Base-by-base conservation (phyloP, 2,888 invertebrate genomes). In the Cantharis nigra region DNA sequence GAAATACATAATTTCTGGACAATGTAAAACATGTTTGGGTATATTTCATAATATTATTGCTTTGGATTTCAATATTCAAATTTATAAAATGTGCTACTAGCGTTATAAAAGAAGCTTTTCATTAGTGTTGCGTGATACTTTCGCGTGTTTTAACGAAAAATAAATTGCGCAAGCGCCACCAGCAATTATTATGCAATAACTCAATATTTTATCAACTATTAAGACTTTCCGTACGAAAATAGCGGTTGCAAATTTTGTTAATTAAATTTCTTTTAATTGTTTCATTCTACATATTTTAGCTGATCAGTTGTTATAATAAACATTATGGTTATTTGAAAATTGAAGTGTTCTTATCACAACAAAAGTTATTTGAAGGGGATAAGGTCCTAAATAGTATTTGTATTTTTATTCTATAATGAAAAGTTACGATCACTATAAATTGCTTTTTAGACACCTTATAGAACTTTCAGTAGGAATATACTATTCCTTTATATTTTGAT, bases 41-140 rank as follows among this genome's bases (percentile, higher is more conserved):
- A 76, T 64, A 72, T 69, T 20, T 67, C 64, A 69, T 70, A 62
- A 73, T 76, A 69, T 76, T 71, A 70, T 70, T 69, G 73, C 70
- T 72, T 73, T 26, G 67, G 70, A 73, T 73, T 73, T 76, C 70
- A 70, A 70, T 76, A 76, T 76, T 69, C 72, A 75, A 71, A 78
- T 75, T 75, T 78, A 65, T 75, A 71, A 75, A 72, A 78, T 75
- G 75, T 72, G 33, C 65, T 62, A 65, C 70, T 77, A 64, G 70
- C 75, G 75, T 79, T 75, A 75, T 75, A 75, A 74, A 71, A 71
- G 78, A 78, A 74, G 74, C 74, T 78, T 78, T 78, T 80, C 75
- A 77, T 80, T 77, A 77, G 77, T 67, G 63, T 80, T 77, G 78
- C 80, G 80, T 78, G 80, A 80, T 72, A 70, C n/a, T 28, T 23